Evolutionary conservation across 2,113 vertebrate genomes (phyloP).

Genomic region (Dendropsophus ebraccatus): DNA sequence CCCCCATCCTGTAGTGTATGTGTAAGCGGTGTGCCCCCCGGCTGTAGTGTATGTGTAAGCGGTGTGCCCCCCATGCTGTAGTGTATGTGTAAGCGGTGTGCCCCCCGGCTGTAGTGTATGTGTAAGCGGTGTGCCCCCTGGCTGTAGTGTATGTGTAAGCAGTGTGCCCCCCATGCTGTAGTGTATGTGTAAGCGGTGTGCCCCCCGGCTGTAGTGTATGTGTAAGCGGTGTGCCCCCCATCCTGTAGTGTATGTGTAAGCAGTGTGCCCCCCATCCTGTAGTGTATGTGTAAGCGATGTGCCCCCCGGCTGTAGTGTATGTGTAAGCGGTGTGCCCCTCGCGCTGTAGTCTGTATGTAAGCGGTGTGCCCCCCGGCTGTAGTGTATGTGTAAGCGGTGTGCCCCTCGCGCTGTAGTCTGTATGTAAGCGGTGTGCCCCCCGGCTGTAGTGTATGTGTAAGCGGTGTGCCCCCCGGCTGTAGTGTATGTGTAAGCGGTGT

Average conservation of each 20-base stretch:
- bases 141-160: no score
- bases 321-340: background rate
- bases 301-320: background rate
- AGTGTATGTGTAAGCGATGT: no score
- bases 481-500: background rate
- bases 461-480: background rate
- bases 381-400: no score
- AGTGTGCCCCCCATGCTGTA: background rate
- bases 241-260: background rate
- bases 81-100: background rate
- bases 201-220: background rate
- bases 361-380: background rate
- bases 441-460: background rate
- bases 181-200: background rate
- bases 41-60: background rate
- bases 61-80: background rate
- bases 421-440: background rate
- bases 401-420: background rate
- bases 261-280: background rate
- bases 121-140: background rate
- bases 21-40: no score
- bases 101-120: background rate
- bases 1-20: no score
- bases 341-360: background rate
- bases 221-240: background rate